Evolutionary conservation across 2,797 vertebrate genomes (phyloP), one percentile per base, ranked within the genome.

Genomic region (Danio tinwini): DNA sequence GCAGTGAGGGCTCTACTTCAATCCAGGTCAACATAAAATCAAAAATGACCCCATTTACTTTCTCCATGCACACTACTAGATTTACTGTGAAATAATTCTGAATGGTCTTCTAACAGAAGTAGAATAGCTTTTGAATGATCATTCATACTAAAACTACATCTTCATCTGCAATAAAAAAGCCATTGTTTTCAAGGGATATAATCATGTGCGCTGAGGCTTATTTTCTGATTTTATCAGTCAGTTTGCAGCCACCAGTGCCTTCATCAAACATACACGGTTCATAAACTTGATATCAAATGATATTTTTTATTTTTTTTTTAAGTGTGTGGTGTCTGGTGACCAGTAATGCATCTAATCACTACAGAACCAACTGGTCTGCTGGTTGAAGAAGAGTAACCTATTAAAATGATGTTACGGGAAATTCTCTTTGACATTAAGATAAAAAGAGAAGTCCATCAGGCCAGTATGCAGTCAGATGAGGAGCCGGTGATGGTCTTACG

Each of bases 401-500:
- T 76, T 59, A 68, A 56, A 70, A 21, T 6, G 37, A 63, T 17
- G 44, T 45, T 47, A 49, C 6, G 9, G 58, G 29, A 44, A 5
- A 9, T 45, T 16, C 6, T 29, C 44, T 44, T 9, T 58, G 3
- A 62, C 44, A 81, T 65, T 6, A 39, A 37, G 14, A 55, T 62
- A 10, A n/a, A 4, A 45, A 39, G 52, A 58, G 8, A n/a, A 50
- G 7, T 40, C 11, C 19, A 52, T 13, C 7, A 73, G 21, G 39
- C 10, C 7, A n/a, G 21, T 7, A n/a, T 2, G n/a, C 1, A 63
- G 10, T 6, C 10, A 14, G 17, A 47, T 58, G 37, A 21, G 16
- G 8, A 56, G 45, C 19, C 0, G 11, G n/a, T 3, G 40, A 9
- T 5, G 40, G 64, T 49, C 96, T 95, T 94, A 99, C 98, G 50